Conservation (phyloP, 2,888 invertebrate species). For the Phengaris alcon region DNA sequence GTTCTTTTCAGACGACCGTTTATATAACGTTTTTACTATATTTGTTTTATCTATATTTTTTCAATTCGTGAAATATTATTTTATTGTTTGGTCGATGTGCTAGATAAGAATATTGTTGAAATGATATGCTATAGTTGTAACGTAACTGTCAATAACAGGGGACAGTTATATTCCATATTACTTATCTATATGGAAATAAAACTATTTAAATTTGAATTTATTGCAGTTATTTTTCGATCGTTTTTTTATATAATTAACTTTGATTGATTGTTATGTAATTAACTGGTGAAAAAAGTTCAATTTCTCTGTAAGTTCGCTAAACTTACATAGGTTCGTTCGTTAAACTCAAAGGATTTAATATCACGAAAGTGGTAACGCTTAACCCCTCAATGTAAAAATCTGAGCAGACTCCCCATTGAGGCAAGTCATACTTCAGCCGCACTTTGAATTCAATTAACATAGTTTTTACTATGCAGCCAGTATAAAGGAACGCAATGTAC, state of each 20-base stretch:
- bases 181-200: no score
- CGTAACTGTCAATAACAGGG: no score
- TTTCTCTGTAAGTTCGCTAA: no score
- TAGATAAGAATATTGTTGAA: no score
- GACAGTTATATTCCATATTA: no score
- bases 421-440: constrained; percentile 20
- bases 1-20: not conserved
- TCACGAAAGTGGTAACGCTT: not conserved
- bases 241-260: no score
- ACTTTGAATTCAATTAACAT: constrained; percentile 28
- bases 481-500: not conserved
- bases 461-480: constrained; percentile 16
- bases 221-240: no score
- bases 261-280: no score
- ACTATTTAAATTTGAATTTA: no score
- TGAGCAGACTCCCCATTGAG: constrained; percentile 3
- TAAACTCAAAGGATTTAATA: not conserved
- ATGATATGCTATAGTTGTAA: no score
- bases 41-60: not conserved
- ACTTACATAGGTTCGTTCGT: no score
- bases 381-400: constrained; percentile 8
- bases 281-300: no score
- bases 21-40: not conserved
- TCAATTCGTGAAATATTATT: not conserved
- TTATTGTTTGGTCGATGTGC: not conserved